phyloP scores from a whole-genome alignment of 2,113 vertebrate genomes.

The Cryptotis parvus region DNA sequence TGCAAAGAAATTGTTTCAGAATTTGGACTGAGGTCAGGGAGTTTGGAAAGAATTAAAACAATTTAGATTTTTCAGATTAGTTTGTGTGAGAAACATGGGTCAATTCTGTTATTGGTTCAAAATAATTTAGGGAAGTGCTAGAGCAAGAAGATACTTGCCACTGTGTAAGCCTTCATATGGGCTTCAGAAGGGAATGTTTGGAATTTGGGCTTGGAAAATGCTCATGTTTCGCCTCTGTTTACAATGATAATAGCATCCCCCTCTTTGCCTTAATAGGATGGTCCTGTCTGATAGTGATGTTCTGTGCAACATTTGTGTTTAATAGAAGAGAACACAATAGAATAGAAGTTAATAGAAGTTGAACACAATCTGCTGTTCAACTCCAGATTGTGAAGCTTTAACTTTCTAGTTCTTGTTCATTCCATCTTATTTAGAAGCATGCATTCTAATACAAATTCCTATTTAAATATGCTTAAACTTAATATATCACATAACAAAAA shows the following conservation, averaged over 20 bases:
- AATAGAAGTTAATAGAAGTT: no score
- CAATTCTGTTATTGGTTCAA: neutral
- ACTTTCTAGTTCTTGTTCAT: neutral
- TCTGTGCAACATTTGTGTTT: neutral
- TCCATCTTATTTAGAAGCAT: neutral
- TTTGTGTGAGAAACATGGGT: neutral
- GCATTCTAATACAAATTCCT: neutral
- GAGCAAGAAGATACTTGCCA: neutral
- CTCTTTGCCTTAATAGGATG: neutral
- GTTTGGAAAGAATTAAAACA: neutral
- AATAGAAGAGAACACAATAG: neutral
- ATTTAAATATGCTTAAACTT: constrained; percentile 11
- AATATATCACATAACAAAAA: constrained; percentile 1
- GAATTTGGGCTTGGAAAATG: neutral
- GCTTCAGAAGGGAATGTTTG: neutral
- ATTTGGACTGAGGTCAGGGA: neutral
- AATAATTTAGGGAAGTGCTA: neutral
- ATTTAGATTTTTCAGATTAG: neutral
- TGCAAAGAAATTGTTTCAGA: neutral
- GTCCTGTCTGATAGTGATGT: neutral
- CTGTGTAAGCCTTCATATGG: neutral
- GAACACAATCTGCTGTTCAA: no score
- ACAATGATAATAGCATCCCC: neutral
- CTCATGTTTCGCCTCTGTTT: neutral
- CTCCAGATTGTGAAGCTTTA: neutral